Evolutionary conservation across 2,797 vertebrate genomes (phyloP), one percentile per base, ranked within the genome.

Genomic region (Epinephelus malabaricus): DNA sequence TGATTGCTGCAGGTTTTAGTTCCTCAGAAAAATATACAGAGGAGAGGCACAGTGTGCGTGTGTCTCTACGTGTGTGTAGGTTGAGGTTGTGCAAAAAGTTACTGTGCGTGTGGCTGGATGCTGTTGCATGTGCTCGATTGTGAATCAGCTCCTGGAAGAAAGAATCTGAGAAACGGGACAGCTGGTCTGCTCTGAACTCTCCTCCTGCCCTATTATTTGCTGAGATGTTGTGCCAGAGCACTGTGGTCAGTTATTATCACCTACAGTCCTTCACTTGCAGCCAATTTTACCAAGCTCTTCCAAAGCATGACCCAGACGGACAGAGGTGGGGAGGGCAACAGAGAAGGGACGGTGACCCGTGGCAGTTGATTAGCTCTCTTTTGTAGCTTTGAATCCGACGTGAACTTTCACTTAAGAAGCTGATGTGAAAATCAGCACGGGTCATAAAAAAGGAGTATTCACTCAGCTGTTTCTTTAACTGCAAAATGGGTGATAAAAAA

Each of bases 1-100:
- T 85, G 87, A 91, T 87, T 89, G 74, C 80, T 62, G 65, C 71
- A 50, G 82, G 66, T 82, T 86, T 76, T 59, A 50, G 55, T 79
- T 74, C 51, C 76, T 81, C 53, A 27, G 69, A 83, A 60, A 88
- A 84, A 78, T 55, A 53, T 69, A 67, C 79, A 84, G 27, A 83
- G 71, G 70, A 79, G 62, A 69, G 60, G 30, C 58, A 34, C 50
- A 38, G 67, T 58, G 55, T 53, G 73, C 51, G 23, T 76, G 45
- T 43, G 3, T 25, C 27, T 58, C 54, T n/a, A 3, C 18, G 7
- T 69, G 86, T 76, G 58, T 56, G 45, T 19, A 1, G 0, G 40
- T 30, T 66, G 9, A 50, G 21, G 6, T 8, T 45, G 49, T 40
- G 3, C n/a, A 56, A 45, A 69, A 45, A 19, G 14, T 25, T 45